These are phyloP conservation scores for Hydrolagus colliei DNA, from an alignment of 2,797 vertebrate species.

Conservation along the genomic window DNA sequence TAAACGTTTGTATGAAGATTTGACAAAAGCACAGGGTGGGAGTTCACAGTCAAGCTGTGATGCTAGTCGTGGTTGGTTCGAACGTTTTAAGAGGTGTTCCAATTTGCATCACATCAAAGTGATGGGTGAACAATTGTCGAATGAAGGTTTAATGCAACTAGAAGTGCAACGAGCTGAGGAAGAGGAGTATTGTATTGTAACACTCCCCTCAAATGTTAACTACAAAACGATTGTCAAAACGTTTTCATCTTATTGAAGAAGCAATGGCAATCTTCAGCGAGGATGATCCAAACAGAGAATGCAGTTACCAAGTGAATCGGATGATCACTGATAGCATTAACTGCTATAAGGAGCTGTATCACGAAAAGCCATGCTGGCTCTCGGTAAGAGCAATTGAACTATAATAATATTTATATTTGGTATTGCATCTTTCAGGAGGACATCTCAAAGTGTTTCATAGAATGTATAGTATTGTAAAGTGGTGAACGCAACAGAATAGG, in stretches of 20 bases:
- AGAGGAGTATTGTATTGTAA: neutral
- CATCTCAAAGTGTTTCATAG: too few relatives aligned
- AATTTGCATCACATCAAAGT: neutral
- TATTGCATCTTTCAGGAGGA: too few relatives aligned
- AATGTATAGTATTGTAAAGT: too few relatives aligned
- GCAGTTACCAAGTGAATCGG: neutral
- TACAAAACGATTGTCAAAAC: neutral
- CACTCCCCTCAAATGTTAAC: neutral
- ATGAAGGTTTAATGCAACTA: neutral
- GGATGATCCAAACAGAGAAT: neutral
- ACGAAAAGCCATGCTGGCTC: neutral
- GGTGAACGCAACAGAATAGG: too few relatives aligned
- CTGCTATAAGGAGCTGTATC: conserved; percentile 10
- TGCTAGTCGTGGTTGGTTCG: neutral
- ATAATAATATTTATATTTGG: too few relatives aligned
- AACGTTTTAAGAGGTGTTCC: neutral
- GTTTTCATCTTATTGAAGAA: too few relatives aligned
- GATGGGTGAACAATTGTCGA: neutral
- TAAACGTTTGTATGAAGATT: neutral
- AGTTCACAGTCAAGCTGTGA: neutral
- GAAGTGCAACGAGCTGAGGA: neutral
- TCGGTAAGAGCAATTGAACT: too few relatives aligned
- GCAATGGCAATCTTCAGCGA: neutral
- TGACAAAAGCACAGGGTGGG: neutral
- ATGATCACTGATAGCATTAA: neutral